Evolutionary conservation across 2,113 vertebrate species (phyloP).

Genomic region (Apteryx mantelli): DNA sequence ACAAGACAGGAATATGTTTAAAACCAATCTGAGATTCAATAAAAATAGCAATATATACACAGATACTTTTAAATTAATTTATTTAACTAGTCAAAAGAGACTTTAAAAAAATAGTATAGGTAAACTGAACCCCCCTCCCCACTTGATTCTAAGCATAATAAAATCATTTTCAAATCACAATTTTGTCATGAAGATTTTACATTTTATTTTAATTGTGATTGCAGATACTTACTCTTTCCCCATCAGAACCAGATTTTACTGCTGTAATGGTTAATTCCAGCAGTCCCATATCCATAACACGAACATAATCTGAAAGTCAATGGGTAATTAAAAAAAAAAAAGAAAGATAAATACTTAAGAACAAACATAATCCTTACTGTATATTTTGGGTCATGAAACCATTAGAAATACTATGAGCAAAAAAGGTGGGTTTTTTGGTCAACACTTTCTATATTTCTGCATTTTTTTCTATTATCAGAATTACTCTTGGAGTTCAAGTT

Average conservation of each 20-base stretch:
- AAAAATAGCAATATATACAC: neutral
- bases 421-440: neutral
- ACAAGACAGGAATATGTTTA: neutral
- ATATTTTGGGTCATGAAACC: neutral
- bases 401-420: neutral
- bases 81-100: neutral
- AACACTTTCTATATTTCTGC: neutral
- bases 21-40: neutral
- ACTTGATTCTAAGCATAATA: neutral
- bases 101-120: neutral
- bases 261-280: constrained; percentile 93
- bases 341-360: neutral
- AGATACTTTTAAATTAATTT: neutral
- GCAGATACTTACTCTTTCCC: constrained; percentile 82
- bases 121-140: neutral
- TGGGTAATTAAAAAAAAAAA: neutral
- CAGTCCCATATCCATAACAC: constrained; percentile 96
- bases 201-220: constrained; percentile 13
- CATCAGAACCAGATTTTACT: constrained; percentile 86
- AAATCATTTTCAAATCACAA: neutral
- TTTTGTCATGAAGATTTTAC: neutral
- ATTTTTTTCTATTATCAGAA: neutral
- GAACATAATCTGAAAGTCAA: constrained; percentile 89
- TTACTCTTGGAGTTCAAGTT: neutral
- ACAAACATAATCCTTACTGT: neutral